Evolutionary conservation across 1,140 invertebrate genomes (phyloP).

Genomic region (Amyelois transitella): DNA sequence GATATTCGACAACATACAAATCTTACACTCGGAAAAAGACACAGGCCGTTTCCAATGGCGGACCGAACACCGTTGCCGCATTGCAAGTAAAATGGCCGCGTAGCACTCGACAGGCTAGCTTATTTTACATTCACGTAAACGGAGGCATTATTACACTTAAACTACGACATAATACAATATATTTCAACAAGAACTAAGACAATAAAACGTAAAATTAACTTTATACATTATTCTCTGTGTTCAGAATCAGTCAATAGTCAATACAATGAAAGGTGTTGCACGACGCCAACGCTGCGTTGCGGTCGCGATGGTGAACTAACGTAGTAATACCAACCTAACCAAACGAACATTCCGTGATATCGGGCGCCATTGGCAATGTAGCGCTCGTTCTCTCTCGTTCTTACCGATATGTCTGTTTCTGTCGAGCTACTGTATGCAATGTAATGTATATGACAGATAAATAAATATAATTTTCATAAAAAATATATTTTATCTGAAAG

Average conservation of each 20-base stretch:
- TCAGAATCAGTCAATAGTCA: constrained; percentile 76
- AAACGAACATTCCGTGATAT: constrained; percentile 58
- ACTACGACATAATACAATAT: constrained; percentile 67
- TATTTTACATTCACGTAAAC: constrained; percentile 70
- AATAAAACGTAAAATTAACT: constrained; percentile 75
- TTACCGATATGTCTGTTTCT: constrained; percentile 39
- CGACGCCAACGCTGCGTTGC: constrained; percentile 71
- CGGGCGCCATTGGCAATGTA: constrained; percentile 70
- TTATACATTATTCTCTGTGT: constrained; percentile 75
- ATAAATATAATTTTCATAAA: too few species aligned
- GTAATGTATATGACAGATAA: too few species aligned
- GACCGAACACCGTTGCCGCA: constrained; percentile 81
- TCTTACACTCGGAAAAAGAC: constrained; percentile 76
- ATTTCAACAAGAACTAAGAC: constrained; percentile 71
- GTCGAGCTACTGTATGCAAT: too few species aligned
- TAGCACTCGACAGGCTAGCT: constrained; percentile 71
- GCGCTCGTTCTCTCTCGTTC: constrained; percentile 47
- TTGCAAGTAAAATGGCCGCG: constrained; percentile 82
- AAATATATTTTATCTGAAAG: too few species aligned
- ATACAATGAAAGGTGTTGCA: constrained; percentile 79
- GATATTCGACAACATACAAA: constrained; percentile 71
- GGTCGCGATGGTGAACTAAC: constrained; percentile 73
- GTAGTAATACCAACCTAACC: constrained; percentile 59
- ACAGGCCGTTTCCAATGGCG: constrained; percentile 81
- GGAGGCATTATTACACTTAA: constrained; percentile 70